A percentile compares a stretch with the other conserved stretches of the same genome.
These are phyloP conservation scores for Epinephelus malabaricus DNA, from an alignment of 2,797 vertebrate species.

Conservation along the genomic window DNA sequence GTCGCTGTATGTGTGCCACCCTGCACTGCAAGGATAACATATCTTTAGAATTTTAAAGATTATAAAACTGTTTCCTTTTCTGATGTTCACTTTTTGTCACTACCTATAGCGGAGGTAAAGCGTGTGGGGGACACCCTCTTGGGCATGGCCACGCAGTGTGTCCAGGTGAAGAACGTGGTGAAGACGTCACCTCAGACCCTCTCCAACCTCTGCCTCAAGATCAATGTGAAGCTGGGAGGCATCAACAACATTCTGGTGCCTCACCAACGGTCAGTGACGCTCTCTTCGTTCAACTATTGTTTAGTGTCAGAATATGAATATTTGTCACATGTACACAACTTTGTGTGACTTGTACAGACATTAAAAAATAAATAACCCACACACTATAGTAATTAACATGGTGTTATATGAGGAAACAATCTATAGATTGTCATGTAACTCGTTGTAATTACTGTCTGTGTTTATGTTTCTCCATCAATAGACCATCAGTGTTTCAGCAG, in stretches of 20 bases:
- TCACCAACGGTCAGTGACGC: conserved; percentile 86
- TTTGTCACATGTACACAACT: too few relatives aligned
- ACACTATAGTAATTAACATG: too few relatives aligned
- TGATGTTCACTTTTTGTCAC: not conserved
- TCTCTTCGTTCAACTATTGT: too few relatives aligned
- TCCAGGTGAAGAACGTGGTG: conserved; percentile 99
- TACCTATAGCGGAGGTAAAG: conserved; percentile 91
- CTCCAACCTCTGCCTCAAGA: conserved; percentile 99
- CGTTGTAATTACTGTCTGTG: not conserved
- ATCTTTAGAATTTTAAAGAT: not conserved
- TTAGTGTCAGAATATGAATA: too few relatives aligned
- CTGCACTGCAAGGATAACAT: not conserved
- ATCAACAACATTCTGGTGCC: conserved; percentile 99
- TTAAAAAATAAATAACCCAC: too few relatives aligned
- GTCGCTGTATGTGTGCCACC: too few relatives aligned
- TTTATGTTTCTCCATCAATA: conserved; percentile 43
- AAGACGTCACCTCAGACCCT: conserved; percentile 99
- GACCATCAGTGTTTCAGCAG: conserved; percentile 97
- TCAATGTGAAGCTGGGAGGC: conserved; percentile 99
- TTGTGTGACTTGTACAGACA: too few relatives aligned
- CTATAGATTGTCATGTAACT: too few relatives aligned
- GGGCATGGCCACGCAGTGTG: conserved; percentile 98
- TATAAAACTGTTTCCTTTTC: not conserved
- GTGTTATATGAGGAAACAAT: too few relatives aligned
- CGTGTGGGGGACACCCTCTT: conserved; percentile 97